A percentile compares a stretch with the other conserved stretches of the same genome.
phyloP scores from a whole-genome alignment of 2,113 vertebrate genomes.

The Ramphastos sulfuratus region DNA sequence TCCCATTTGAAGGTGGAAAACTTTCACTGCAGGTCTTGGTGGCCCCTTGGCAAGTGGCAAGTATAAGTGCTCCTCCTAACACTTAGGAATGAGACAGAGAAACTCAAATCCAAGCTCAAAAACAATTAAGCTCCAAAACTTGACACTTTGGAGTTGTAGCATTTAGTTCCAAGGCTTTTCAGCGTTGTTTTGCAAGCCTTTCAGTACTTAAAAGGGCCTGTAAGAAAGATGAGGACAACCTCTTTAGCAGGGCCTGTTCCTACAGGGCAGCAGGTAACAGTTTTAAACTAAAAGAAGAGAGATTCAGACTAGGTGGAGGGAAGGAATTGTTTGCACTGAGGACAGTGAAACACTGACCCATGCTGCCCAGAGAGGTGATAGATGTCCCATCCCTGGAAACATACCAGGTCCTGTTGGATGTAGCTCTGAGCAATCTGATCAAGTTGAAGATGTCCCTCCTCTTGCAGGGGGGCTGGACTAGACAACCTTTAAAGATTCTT shows the following conservation, averaged over 20 bases:
- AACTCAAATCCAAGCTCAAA: not conserved
- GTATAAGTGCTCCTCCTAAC: not conserved
- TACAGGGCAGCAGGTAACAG: not conserved
- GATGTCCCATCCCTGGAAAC: no score
- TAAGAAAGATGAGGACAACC: not conserved
- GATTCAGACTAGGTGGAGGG: not conserved
- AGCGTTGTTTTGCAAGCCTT: not conserved
- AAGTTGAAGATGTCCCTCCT: not conserved
- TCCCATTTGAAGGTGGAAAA: not conserved
- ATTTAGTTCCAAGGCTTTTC: not conserved
- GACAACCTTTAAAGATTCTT: not conserved
- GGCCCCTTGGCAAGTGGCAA: not conserved
- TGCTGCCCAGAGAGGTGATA: not conserved
- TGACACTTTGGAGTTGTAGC: not conserved
- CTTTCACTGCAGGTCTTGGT: not conserved
- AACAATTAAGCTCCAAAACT: not conserved
- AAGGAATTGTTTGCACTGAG: not conserved
- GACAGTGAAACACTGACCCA: not conserved
- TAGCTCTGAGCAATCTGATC: not conserved
- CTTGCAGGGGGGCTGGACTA: not conserved
- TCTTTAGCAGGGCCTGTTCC: not conserved
- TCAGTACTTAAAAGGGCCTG: not conserved
- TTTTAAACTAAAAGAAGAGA: not conserved
- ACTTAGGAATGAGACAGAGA: not conserved
- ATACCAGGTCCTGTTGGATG: not conserved